These are phyloP conservation scores for Gila orcuttii DNA, from an alignment of 2,113 vertebrate genomes.

Conservation along the genomic window DNA sequence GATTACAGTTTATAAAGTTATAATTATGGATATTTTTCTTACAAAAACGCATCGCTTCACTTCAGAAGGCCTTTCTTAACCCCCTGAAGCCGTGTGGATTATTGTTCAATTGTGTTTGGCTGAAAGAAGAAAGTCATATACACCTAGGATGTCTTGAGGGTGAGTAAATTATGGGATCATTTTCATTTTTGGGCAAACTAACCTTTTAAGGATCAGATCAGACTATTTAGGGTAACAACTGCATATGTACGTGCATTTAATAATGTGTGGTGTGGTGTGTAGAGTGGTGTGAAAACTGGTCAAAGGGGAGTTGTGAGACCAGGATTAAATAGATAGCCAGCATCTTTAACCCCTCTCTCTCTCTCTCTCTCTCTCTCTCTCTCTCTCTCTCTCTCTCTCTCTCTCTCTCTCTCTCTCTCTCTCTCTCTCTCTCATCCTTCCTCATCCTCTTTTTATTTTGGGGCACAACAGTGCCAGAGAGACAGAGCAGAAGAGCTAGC, in stretches of 20 bases:
- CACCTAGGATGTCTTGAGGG: too few relatives aligned
- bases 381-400: too few relatives aligned
- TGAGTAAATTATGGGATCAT: too few relatives aligned
- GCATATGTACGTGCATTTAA: neutral
- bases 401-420: neutral
- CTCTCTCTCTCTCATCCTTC: neutral
- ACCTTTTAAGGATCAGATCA: neutral
- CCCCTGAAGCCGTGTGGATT: too few relatives aligned
- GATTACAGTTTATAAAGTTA: too few relatives aligned
- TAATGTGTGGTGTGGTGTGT: neutral
- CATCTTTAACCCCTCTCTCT: neutral
- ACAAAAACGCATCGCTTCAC: too few relatives aligned
- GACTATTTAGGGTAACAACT: neutral
- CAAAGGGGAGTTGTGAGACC: too few relatives aligned
- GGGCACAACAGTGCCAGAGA: constrained; percentile 45
- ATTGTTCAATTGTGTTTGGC: too few relatives aligned
- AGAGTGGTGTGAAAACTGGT: neutral
- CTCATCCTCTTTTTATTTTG: neutral
- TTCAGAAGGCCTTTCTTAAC: too few relatives aligned
- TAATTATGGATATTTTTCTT: too few relatives aligned
- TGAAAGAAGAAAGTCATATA: too few relatives aligned
- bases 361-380: neutral
- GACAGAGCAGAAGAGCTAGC: constrained; percentile 37
- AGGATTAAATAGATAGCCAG: neutral
- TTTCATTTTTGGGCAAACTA: too few relatives aligned